These are phyloP conservation scores for Sesia apiformis DNA, from an alignment of 2,888 invertebrate genomes.

Conservation along the genomic window DNA sequence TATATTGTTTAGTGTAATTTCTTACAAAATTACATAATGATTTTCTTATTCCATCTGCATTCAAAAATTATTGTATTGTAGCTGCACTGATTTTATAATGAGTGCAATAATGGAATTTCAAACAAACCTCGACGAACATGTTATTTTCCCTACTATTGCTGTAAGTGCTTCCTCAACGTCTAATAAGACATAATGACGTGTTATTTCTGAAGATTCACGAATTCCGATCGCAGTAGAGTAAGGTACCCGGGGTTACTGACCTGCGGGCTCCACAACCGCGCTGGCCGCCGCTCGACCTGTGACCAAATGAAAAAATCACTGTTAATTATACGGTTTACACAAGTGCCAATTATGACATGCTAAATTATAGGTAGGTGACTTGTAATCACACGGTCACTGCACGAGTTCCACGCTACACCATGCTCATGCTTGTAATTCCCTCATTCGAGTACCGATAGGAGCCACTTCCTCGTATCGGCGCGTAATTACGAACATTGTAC, in stretches of 20 bases:
- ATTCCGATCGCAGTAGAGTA: slow-evolving; percentile 55
- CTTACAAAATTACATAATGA: neutral
- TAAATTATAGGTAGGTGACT: slow-evolving; percentile 40
- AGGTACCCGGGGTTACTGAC: slow-evolving; percentile 60
- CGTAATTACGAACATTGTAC: slow-evolving; percentile 27
- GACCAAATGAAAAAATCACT: slow-evolving; percentile 47
- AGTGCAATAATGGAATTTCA: slow-evolving; percentile 49
- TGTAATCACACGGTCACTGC: slow-evolving; percentile 33
- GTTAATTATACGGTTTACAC: slow-evolving; percentile 51
- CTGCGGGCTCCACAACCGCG: slow-evolving; percentile 49
- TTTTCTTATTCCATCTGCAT: neutral
- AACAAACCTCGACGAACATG: slow-evolving; percentile 45
- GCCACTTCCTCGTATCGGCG: slow-evolving; percentile 29
- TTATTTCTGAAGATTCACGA: slow-evolving; percentile 69
- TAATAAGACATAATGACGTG: slow-evolving; percentile 68
- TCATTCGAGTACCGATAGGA: slow-evolving; percentile 18
- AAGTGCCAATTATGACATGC: slow-evolving; percentile 44
- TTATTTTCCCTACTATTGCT: slow-evolving; percentile 62
- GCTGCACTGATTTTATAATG: slow-evolving; percentile 45
- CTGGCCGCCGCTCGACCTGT: slow-evolving; percentile 51
- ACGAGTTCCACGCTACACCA: slow-evolving; percentile 13
- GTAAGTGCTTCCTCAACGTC: slow-evolving; percentile 63
- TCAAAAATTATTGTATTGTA: slow-evolving; percentile 3
- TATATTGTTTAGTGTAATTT: neutral
- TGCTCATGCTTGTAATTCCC: slow-evolving; percentile 27